These are phyloP conservation scores for Oxyteleia sp. DNA, from an alignment of 2,888 invertebrate species.

Conservation along the genomic window DNA sequence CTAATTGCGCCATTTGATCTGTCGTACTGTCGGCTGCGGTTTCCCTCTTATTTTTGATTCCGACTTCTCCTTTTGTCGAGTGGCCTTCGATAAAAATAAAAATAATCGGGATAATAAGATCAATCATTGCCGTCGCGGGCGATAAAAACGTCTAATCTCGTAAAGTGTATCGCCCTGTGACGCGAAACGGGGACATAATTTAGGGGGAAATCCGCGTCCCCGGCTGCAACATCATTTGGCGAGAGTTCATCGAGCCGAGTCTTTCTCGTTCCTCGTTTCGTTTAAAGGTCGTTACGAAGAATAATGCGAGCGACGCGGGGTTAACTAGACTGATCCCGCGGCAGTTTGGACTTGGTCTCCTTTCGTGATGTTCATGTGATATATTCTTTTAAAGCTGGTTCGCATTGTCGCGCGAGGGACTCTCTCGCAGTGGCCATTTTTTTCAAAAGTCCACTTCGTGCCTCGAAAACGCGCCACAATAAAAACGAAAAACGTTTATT, in stretches of 20 bases:
- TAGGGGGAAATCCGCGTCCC: slow-evolving; percentile 64
- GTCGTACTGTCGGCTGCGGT: slow-evolving; percentile 56
- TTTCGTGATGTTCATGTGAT: slow-evolving; percentile 65
- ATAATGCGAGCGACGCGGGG: slow-evolving; percentile 71
- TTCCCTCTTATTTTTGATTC: slow-evolving; percentile 43
- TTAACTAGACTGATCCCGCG: slow-evolving; percentile 74
- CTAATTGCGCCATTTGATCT: slow-evolving; percentile 74
- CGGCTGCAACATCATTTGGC: slow-evolving; percentile 63
- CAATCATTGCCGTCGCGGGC: not conserved
- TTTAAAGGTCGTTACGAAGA: slow-evolving; percentile 74
- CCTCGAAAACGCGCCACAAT: slow-evolving; percentile 58
- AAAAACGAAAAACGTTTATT: slow-evolving; percentile 67
- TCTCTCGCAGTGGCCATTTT: slow-evolving; percentile 53
- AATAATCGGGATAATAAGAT: not conserved
- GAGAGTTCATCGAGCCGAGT: slow-evolving; percentile 67
- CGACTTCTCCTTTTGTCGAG: not conserved
- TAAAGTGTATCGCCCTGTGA: slow-evolving; percentile 29
- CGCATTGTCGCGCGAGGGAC: slow-evolving; percentile 57
- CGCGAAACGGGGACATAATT: slow-evolving; percentile 42
- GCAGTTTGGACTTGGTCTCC: slow-evolving; percentile 66
- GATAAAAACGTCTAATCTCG: slow-evolving; percentile 48
- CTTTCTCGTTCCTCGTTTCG: slow-evolving; percentile 69
- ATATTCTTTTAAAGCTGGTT: slow-evolving; percentile 64
- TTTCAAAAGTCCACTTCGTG: slow-evolving; percentile 63
- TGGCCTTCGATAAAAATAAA: not conserved